phyloP scores from a whole-genome alignment of 1,140 invertebrate species.

The Drosophila insularis region DNA sequence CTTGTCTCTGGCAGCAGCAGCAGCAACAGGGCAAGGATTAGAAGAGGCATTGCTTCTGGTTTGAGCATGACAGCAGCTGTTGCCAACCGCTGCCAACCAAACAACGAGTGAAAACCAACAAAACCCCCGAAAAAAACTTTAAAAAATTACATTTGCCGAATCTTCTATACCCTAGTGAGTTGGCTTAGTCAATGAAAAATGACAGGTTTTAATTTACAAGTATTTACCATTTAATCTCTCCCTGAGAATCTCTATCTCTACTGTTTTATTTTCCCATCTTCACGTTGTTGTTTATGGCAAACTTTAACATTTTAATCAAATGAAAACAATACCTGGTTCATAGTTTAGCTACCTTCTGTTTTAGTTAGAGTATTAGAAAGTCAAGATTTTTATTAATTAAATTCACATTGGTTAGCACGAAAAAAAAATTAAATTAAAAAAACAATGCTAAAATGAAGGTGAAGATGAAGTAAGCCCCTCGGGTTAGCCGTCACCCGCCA shows the following conservation, averaged over 20 bases:
- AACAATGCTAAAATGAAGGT: neutral
- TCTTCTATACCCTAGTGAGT: neutral
- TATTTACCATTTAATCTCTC: too few species aligned
- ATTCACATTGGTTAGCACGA: conserved; percentile 34
- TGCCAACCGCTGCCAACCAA: neutral
- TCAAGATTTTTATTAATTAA: conserved; percentile 33
- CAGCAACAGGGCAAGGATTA: neutral
- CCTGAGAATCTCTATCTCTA: too few species aligned
- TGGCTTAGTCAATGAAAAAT: too few species aligned
- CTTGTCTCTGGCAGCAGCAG: conserved; percentile 15
- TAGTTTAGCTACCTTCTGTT: too few species aligned
- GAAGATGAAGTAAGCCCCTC: neutral
- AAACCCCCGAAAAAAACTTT: neutral
- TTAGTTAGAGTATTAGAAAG: neutral
- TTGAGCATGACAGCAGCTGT: conserved; percentile 1
- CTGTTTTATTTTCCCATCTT: too few species aligned
- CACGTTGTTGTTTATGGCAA: too few species aligned
- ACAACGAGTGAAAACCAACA: neutral
- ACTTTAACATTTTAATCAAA: too few species aligned
- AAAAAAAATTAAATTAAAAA: too few species aligned
- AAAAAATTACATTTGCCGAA: neutral
- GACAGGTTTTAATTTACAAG: too few species aligned
- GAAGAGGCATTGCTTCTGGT: neutral
- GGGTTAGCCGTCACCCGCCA: too few species aligned
- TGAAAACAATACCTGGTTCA: neutral